A percentile compares a stretch with the other conserved stretches of the same genome.
Evolutionary conservation across 1,140 invertebrate species (phyloP).

Genomic region (Hormaphis cornu): DNA sequence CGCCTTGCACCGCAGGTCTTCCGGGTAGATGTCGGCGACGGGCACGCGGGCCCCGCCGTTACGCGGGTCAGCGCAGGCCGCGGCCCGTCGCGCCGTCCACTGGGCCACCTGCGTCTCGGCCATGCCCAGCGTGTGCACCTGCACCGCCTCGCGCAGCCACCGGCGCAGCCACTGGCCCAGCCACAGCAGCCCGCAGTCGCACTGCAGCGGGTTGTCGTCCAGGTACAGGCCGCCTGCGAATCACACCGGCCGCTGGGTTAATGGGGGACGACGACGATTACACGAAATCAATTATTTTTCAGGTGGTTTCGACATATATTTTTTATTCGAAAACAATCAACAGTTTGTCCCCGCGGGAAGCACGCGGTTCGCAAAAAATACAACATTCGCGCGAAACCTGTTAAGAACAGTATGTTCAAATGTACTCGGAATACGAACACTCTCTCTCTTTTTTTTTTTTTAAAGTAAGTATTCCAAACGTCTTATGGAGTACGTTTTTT

Average conservation of each 20-base stretch:
- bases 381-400: no score
- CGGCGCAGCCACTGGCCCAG: conserved; percentile 75
- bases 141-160: conserved; percentile 69
- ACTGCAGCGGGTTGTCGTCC: conserved; percentile 71
- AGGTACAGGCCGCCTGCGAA: conserved; percentile 67
- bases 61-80: conserved; percentile 54
- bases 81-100: conserved; percentile 47
- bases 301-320: background rate
- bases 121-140: conserved; percentile 56
- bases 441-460: no score
- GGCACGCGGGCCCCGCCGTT: conserved; percentile 53
- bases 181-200: conserved; percentile 82
- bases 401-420: no score
- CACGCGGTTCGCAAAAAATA: no score
- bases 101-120: conserved; percentile 47
- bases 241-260: no score
- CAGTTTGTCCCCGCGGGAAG: no score
- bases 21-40: conserved; percentile 59
- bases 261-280: no score
- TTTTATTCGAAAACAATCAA: no score
- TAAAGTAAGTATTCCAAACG: no score
- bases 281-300: no score
- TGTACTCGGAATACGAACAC: no score
- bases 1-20: conserved; percentile 64
- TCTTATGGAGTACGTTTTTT: no score